Evolutionary conservation across 2,113 vertebrate genomes (phyloP).

Genomic region (Tachysurus vachellii): DNA sequence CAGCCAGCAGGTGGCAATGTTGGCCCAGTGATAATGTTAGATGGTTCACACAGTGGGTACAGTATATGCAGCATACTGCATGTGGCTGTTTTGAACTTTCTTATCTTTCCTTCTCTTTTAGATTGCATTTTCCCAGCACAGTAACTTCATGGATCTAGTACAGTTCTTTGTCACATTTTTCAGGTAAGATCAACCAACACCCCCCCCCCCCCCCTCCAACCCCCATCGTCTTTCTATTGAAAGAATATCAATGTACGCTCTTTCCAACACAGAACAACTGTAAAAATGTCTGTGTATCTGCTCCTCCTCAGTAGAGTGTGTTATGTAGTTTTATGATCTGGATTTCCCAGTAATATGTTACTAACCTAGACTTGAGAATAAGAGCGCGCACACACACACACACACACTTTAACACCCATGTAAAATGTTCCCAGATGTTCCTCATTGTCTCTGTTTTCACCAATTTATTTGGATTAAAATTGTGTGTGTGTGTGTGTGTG

Average conservation of each 20-base stretch:
- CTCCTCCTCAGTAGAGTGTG: not conserved
- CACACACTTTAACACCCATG: not conserved
- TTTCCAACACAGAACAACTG: not conserved
- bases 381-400: constrained; percentile 23
- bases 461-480: not conserved
- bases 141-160: constrained; percentile 99
- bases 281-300: not conserved
- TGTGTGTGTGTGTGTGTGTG: too few species aligned
- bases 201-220: not conserved
- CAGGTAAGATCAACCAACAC: constrained; percentile 77
- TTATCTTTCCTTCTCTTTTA: constrained; percentile 61
- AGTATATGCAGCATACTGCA: constrained; percentile 8
- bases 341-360: constrained; percentile 61
- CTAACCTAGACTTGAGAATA: constrained; percentile 55
- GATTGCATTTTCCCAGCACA: constrained; percentile 99
- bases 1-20: constrained; percentile 57
- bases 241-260: not conserved
- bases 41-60: not conserved
- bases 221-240: not conserved
- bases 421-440: constrained; percentile 8
- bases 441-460: not conserved
- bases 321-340: not conserved
- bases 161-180: constrained; percentile 99
- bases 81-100: not conserved
- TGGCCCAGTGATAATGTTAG: constrained; percentile 21